Evolutionary conservation across 2,113 vertebrate species (phyloP).

Genomic region (Alethe castanea): DNA sequence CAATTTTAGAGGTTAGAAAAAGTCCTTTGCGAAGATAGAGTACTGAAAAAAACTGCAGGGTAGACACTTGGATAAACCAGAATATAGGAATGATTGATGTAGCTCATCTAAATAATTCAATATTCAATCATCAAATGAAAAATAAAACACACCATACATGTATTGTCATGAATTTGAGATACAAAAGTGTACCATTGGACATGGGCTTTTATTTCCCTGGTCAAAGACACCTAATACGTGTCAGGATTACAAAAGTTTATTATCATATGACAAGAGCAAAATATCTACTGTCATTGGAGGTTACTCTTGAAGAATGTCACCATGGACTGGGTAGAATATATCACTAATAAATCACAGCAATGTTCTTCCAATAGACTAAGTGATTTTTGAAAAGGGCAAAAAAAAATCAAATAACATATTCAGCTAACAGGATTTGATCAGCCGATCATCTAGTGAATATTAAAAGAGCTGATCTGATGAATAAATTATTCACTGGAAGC

Average conservation of each 20-base stretch:
- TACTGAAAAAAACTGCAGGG: neutral
- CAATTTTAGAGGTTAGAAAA: slow-evolving; percentile 14
- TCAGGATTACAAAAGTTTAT: slow-evolving; percentile 43
- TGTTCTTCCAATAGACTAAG: slow-evolving; percentile 54
- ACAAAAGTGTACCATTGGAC: neutral
- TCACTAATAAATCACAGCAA: slow-evolving; percentile 53
- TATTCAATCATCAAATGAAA: neutral
- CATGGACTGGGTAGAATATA: neutral
- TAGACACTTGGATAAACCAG: neutral
- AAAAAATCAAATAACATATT: slow-evolving; percentile 46
- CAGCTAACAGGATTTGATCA: slow-evolving; percentile 57
- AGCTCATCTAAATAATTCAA: slow-evolving; percentile 43
- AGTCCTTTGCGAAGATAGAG: neutral
- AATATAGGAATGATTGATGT: neutral
- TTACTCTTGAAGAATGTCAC: slow-evolving; percentile 37
- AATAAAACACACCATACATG: neutral
- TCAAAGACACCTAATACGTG: neutral
- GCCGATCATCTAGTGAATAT: slow-evolving; percentile 54
- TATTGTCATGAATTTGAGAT: neutral
- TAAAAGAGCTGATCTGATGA: slow-evolving; percentile 42
- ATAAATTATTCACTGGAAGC: slow-evolving; percentile 57
- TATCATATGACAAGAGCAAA: slow-evolving; percentile 15
- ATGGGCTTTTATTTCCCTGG: neutral
- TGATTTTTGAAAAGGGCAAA: slow-evolving; percentile 67
- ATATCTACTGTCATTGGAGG: slow-evolving; percentile 31